phyloP scores from a whole-genome alignment of 35 echinoderm and acorn worm genomes.

The Holothuria glaberrima region DNA sequence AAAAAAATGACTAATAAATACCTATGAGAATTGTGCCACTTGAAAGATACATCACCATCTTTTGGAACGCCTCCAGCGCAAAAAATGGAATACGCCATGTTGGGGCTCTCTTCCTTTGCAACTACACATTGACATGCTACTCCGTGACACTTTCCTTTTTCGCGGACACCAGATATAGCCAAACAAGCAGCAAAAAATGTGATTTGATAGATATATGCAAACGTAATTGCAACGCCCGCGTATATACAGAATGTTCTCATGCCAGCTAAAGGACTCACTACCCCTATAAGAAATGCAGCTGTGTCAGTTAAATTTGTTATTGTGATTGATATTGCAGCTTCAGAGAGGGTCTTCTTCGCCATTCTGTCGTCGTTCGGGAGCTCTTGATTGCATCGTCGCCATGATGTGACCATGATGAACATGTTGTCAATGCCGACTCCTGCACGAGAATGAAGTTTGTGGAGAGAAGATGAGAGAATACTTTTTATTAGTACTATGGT shows the following conservation, averaged over 20 bases:
- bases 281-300: constrained; percentile 64
- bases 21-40: background rate
- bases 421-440: constrained; percentile 79
- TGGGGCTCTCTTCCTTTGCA: constrained; percentile 25
- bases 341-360: constrained; percentile 43
- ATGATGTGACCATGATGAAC: constrained; percentile 79
- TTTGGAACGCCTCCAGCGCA: constrained; percentile 66
- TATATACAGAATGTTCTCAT: constrained; percentile 70
- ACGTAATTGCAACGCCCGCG: constrained; percentile 65
- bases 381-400: constrained; percentile 47
- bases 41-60: too few species aligned
- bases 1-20: constrained; percentile 57
- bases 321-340: constrained; percentile 76
- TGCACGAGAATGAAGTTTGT: background rate
- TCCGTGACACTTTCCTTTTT: constrained; percentile 57
- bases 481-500: too few species aligned
- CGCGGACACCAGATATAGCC: constrained; percentile 57
- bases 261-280: constrained; percentile 33
- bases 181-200: constrained; percentile 83
- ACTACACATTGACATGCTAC: constrained; percentile 47
- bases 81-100: constrained; percentile 45
- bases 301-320: constrained; percentile 77
- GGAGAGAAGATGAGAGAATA: too few species aligned
- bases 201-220: constrained; percentile 71
- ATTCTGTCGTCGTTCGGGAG: constrained; percentile 54